Evolutionary conservation across 2,888 invertebrate genomes (phyloP).

Genomic region (Orgyia antiqua): DNA sequence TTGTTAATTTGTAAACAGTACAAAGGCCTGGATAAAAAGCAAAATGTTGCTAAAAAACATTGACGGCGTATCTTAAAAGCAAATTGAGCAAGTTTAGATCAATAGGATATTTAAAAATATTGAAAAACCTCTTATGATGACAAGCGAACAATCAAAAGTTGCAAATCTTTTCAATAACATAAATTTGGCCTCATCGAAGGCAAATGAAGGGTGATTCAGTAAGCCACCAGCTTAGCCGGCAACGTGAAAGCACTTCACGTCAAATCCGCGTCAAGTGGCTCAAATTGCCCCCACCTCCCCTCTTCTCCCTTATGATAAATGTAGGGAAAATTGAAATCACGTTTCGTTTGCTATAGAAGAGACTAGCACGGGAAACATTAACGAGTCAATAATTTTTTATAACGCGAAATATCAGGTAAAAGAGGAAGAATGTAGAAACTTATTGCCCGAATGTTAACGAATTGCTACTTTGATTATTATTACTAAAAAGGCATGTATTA

Average conservation of each 20-base stretch:
- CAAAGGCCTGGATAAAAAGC: slow-evolving; percentile 14
- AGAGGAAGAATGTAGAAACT: too few relatives aligned
- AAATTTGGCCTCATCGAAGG: slow-evolving; percentile 51
- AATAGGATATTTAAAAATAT: too few relatives aligned
- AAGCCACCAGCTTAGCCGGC: slow-evolving; percentile 48
- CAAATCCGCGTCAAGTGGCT: slow-evolving; percentile 60
- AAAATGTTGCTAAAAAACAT: slow-evolving; percentile 8
- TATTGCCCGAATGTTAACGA: too few relatives aligned
- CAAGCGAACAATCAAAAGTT: slow-evolving; percentile 31
- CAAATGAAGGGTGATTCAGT: slow-evolving; percentile 57
- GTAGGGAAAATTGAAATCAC: slow-evolving; percentile 59
- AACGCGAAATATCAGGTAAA: too few relatives aligned
- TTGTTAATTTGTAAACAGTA: too few relatives aligned
- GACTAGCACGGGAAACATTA: too few relatives aligned
- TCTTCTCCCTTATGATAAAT: slow-evolving; percentile 50
- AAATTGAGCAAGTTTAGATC: too few relatives aligned
- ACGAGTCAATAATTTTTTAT: too few relatives aligned
- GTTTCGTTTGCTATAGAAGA: slow-evolving; percentile 49
- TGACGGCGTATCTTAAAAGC: too few relatives aligned
- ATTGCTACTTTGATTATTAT: too few relatives aligned
- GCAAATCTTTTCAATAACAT: slow-evolving; percentile 43
- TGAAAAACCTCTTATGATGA: slow-evolving; percentile 5
- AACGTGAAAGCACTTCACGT: slow-evolving; percentile 55
- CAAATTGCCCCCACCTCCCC: slow-evolving; percentile 43
- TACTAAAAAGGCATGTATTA: too few relatives aligned